These are phyloP conservation scores for Bruchidius siliquastri DNA, from an alignment of 2,888 invertebrate species.

Conservation along the genomic window DNA sequence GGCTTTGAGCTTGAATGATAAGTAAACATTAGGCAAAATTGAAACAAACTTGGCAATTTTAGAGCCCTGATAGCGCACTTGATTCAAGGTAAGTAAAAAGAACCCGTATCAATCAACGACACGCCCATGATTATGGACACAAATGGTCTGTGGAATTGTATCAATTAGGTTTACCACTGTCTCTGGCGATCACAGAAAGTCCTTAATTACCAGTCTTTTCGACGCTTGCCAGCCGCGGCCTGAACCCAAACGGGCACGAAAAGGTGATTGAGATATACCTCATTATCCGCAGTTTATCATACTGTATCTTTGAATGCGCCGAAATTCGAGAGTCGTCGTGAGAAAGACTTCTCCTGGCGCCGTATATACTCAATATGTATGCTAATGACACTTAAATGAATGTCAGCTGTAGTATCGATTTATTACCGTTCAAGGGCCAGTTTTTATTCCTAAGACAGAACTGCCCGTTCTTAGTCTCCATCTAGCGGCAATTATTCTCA, in stretches of 20 bases:
- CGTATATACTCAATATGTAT: neutral
- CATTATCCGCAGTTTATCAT: neutral
- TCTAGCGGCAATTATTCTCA: no score
- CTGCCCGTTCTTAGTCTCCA: no score
- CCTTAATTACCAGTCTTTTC: neutral
- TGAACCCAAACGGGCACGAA: neutral
- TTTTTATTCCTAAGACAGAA: no score
- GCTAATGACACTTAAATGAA: neutral
- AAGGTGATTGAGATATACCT: neutral
- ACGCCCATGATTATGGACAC: constrained; percentile 4
- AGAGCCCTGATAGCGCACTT: no score
- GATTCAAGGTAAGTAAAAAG: no score
- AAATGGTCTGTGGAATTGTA: constrained; percentile 37
- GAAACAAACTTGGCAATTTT: no score
- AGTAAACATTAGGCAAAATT: no score
- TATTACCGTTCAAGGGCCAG: no score
- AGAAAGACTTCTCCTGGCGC: neutral
- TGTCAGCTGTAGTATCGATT: no score
- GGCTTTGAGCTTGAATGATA: no score
- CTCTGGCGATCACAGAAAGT: constrained; percentile 8
- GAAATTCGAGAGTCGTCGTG: neutral
- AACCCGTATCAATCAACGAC: neutral
- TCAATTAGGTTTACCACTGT: constrained; percentile 40
- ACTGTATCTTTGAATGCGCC: neutral
- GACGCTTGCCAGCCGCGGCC: neutral